phyloP scores from a whole-genome alignment of 2,888 invertebrate species.

The Masnerella sp. region DNA sequence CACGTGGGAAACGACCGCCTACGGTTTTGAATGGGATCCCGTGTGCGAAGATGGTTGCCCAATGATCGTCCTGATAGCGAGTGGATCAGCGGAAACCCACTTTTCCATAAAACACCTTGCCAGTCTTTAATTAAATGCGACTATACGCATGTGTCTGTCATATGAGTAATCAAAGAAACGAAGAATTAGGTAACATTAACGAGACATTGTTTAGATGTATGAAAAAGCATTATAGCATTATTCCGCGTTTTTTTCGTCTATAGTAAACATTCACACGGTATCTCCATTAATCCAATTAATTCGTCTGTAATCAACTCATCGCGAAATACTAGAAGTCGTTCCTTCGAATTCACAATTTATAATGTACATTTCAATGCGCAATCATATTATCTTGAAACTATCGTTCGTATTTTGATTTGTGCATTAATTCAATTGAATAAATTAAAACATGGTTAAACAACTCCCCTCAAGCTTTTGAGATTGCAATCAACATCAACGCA shows the following conservation, averaged over 20 bases:
- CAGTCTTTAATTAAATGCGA: conserved; percentile 57
- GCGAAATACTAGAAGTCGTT: conserved; percentile 42
- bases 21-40: conserved; percentile 69
- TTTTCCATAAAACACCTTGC: conserved; percentile 71
- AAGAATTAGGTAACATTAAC: conserved; percentile 59
- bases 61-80: conserved; percentile 75
- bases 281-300: conserved; percentile 56
- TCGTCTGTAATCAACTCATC: conserved; percentile 51
- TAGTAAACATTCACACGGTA: conserved; percentile 46
- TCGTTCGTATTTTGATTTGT: conserved; percentile 43
- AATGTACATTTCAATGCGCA: conserved; percentile 33
- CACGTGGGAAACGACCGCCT: conserved; percentile 73
- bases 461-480: conserved; percentile 31
- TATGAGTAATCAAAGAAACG: conserved; percentile 55
- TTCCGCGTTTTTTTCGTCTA: conserved; percentile 46
- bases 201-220: conserved; percentile 52
- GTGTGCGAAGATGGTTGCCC: conserved; percentile 74
- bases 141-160: conserved; percentile 47
- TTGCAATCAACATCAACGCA: conserved; percentile 39
- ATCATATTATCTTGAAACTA: conserved; percentile 44
- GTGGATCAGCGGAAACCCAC: conserved; percentile 75
- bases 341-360: conserved; percentile 24
- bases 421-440: conserved; percentile 41
- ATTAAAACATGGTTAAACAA: conserved; percentile 36
- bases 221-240: conserved; percentile 44